These are phyloP conservation scores for Proterorhinus semilunaris DNA, from an alignment of 2,113 vertebrate species.

Conservation along the genomic window DNA sequence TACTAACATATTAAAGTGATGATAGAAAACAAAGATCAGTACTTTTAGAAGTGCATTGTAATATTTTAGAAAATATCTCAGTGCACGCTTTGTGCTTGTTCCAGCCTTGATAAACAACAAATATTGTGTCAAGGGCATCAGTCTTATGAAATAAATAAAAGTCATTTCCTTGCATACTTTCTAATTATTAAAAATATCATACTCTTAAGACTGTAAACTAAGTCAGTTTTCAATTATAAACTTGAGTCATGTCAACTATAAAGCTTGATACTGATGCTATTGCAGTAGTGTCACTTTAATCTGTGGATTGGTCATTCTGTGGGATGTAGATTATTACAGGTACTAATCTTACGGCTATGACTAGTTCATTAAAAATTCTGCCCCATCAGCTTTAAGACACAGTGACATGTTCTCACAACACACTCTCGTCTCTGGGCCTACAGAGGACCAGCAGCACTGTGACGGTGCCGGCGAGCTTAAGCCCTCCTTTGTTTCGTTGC, in stretches of 20 bases:
- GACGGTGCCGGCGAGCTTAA: constrained; percentile 56
- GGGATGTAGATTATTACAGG: constrained; percentile 12
- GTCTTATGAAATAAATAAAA: too few species aligned
- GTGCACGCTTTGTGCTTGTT: too few species aligned
- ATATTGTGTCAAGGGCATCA: too few species aligned
- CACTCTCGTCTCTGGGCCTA: constrained; percentile 26
- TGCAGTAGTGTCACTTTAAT: not conserved
- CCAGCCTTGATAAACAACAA: too few species aligned
- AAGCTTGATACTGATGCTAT: not conserved
- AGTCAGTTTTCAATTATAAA: not conserved
- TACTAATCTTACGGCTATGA: not conserved
- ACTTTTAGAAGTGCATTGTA: too few species aligned
- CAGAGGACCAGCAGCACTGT: constrained; percentile 56
- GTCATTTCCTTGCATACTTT: too few species aligned
- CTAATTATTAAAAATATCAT: too few species aligned
- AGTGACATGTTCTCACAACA: constrained; percentile 65
- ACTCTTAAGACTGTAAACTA: not conserved
- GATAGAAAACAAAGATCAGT: too few species aligned
- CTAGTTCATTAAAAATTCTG: constrained; percentile 23
- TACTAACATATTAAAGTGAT: not conserved
- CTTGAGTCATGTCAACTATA: not conserved
- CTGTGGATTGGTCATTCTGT: not conserved
- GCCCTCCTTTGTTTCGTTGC: constrained; percentile 64
- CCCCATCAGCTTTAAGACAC: constrained; percentile 37
- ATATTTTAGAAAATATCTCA: too few species aligned